Evolutionary conservation across 1,140 invertebrate species (phyloP), one percentile per base, ranked within the genome.

Genomic region (Euglossa dilemma): DNA sequence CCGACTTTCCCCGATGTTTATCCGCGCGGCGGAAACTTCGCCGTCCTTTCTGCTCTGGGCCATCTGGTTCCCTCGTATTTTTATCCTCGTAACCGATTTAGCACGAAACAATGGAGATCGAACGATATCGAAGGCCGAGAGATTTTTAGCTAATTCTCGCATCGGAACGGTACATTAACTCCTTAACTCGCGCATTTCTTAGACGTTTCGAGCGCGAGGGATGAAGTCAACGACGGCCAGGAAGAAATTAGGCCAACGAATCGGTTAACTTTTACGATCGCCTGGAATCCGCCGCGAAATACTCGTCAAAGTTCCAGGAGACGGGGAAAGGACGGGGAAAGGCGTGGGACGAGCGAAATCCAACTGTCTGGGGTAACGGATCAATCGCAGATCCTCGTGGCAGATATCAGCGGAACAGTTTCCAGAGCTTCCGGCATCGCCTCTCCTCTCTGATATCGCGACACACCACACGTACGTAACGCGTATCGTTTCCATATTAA

Each of bases 191-290:
- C 4, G 36, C 36, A 36, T 36, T 36, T 52, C 16, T 16, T 52
- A 52, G 16, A 8, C 11, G 28, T 28, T 25, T 63, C 36, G 18
- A 47, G 2, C n/a, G 47, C 7, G 5, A 43, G 16, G 63, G n/a
- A n/a, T 45, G 25, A 20, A 45, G 25, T 56, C 52, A 45, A 52
- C 45, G 59, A 36, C 6, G 18, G 7, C 14, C 75, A 6, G 0
- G 52, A 43, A 25, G 14, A 56, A 77, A 77, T 77, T 67, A 67
- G 63, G 28, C 11, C 63, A 56, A 12, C 23, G 20, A 8, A 54
- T 56, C 6, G 50, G 14, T 47, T 14, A 54, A 77, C 47, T 77
- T 77, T 77, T 56, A 67, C 47, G 50, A 67, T 20, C 73, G 25
- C 45, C 28, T 47, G 18, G 43, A 56, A n/a, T 20, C n/a, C 23